Percentiles rank a stretch among this genome's conserved stretches.
Conservation (phyloP, 2,888 invertebrate species). For the Oscheius myriophilus region DNA sequence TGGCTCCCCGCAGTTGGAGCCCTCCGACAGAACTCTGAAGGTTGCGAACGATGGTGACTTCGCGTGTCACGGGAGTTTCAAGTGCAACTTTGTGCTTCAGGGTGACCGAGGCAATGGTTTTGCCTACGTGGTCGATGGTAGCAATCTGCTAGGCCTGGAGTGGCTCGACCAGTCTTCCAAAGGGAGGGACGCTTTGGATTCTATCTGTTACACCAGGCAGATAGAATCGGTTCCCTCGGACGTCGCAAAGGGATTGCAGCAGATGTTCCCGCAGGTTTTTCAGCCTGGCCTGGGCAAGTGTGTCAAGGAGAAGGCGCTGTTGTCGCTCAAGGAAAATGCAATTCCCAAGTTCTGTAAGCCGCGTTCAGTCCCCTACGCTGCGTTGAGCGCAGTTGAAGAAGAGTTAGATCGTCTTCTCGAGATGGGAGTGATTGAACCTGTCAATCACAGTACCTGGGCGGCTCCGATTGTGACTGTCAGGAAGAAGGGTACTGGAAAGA, state of each 20-base stretch:
- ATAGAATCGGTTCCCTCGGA: neutral
- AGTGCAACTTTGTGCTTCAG: slow-evolving; percentile 8
- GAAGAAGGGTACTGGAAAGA: slow-evolving; percentile 47
- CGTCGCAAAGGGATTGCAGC: slow-evolving; percentile 3
- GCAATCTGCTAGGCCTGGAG: slow-evolving; percentile 23
- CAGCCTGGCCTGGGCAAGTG: slow-evolving; percentile 29
- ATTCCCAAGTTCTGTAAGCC: slow-evolving; percentile 26
- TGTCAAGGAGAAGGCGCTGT: slow-evolving; percentile 26
- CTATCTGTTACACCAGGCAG: neutral
- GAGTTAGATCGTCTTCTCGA: slow-evolving; percentile 41
- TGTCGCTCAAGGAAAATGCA: slow-evolving; percentile 28
- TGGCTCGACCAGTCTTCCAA: slow-evolving; percentile 17
- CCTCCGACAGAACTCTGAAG: neutral
- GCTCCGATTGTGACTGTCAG: slow-evolving; percentile 49
- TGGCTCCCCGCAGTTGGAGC: slow-evolving; percentile 11
- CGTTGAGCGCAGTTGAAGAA: neutral
- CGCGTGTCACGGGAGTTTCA: slow-evolving; percentile 1
- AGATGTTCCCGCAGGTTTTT: slow-evolving; percentile 28
- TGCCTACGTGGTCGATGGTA: neutral
- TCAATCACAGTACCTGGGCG: slow-evolving; percentile 43
- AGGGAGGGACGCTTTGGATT: neutral
- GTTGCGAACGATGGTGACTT: slow-evolving; percentile 9
- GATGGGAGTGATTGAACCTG: slow-evolving; percentile 32
- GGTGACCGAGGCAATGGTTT: neutral
- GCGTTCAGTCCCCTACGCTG: slow-evolving; percentile 35